Evolutionary conservation across 2,888 invertebrate species (phyloP), one percentile per base, ranked within the genome.

Genomic region (Dicranocentrus wangi): DNA sequence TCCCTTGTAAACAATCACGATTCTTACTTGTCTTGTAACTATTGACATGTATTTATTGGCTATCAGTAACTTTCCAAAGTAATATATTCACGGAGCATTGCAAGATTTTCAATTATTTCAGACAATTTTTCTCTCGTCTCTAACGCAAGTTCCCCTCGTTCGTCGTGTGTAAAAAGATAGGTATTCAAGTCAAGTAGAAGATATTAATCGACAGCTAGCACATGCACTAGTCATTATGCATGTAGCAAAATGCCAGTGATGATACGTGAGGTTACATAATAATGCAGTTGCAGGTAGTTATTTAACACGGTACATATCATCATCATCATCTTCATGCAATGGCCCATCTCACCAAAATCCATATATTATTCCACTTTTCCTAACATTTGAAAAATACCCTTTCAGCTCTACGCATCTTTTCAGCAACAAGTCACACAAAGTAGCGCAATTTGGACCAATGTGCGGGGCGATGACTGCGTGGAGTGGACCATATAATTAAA

Each of bases 221-320:
- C 77, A 77, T 58, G 77, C 47, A 69, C 55, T 27, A 43, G 43
- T 77, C 61, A 61, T 68, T 61, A 43, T 39, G n/a, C 43, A 51
- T 68, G 25, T 32, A 25, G 28, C 58, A 68, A 68, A 68, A 51
- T 13, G 23, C 15, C 47, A 19, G 51, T 39, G 65, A 77, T 68
- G 55, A 68, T 47, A 69, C 77, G 77, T 77, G 77, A 69, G 32
- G 61, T 77, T 77, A 61, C 77, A 77, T 77, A 77, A 77, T 77
- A 61, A 60, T 69, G 23, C 23, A 61, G 21, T 21, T 1, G 21
- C 51, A 32, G 69, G 51, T 28, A 69, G 61, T 43, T 58, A 27
- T 47, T 61, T 47, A 47, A 55, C 25, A 43, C 47, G 55, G 42
- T 60, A 76, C 25, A 13, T 43, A 43, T 66, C 15, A 39, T 75